phyloP scores from a whole-genome alignment of 1,140 invertebrate genomes.

The Gonioctena quinquepunctata region DNA sequence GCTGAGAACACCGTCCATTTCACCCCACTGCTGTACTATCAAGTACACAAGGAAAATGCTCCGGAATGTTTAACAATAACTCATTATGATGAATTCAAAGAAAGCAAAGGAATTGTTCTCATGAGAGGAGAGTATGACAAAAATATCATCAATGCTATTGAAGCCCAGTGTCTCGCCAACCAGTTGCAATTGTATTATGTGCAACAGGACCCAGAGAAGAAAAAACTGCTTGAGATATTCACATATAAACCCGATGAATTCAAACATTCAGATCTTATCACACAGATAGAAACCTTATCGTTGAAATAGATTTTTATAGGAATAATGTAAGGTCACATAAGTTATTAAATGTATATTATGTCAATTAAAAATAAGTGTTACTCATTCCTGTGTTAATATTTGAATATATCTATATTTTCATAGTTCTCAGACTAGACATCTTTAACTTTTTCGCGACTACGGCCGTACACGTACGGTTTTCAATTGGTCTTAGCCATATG shows the following conservation, averaged over 20 bases:
- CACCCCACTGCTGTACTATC: constrained; percentile 84
- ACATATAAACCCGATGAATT: constrained; percentile 74
- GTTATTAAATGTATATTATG: too few relatives aligned
- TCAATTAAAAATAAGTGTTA: too few relatives aligned
- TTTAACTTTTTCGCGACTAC: too few relatives aligned
- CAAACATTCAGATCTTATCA: constrained; percentile 81
- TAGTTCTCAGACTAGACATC: too few relatives aligned
- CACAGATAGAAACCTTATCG: constrained; percentile 72
- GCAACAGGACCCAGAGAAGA: constrained; percentile 65
- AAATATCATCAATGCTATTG: constrained; percentile 74
- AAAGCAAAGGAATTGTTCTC: constrained; percentile 78
- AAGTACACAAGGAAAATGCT: constrained; percentile 88
- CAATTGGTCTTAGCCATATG: too few relatives aligned
- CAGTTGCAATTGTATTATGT: constrained; percentile 85
- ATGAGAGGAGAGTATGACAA: constrained; percentile 89
- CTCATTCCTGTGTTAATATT: too few relatives aligned
- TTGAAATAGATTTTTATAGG: too few relatives aligned
- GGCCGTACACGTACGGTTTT: too few relatives aligned
- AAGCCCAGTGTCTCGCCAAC: constrained; percentile 85
- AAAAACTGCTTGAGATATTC: constrained; percentile 72
- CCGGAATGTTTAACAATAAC: constrained; percentile 84
- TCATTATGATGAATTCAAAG: constrained; percentile 79
- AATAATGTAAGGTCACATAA: too few relatives aligned
- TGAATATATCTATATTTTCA: too few relatives aligned
- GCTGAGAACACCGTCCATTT: constrained; percentile 78